Evolutionary conservation across 1,140 invertebrate species (phyloP).

Genomic region (Araneus ventricosus): DNA sequence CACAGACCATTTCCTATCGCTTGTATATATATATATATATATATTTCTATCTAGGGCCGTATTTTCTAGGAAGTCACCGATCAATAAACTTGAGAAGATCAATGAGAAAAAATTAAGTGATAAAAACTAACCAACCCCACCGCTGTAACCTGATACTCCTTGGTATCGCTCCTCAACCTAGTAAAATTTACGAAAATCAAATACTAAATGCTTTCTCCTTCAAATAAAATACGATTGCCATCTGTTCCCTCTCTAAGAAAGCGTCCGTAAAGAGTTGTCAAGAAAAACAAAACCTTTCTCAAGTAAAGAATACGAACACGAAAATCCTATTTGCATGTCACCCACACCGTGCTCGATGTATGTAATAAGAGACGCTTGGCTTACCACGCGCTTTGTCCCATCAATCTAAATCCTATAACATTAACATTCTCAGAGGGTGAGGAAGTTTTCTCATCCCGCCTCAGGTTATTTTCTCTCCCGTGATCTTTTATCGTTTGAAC

Average conservation of each 20-base stretch:
- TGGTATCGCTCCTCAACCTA: too few relatives aligned
- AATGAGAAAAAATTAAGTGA: too few relatives aligned
- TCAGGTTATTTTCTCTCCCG: slow-evolving; percentile 39
- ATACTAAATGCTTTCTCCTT: neutral
- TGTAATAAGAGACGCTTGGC: slow-evolving; percentile 64
- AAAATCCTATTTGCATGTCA: slow-evolving; percentile 71
- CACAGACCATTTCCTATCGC: too few relatives aligned
- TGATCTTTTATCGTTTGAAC: slow-evolving; percentile 46
- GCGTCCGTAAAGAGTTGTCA: neutral
- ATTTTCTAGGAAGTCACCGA: too few relatives aligned
- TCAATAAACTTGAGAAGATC: too few relatives aligned
- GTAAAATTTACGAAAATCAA: too few relatives aligned
- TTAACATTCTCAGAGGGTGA: slow-evolving; percentile 41
- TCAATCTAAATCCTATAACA: slow-evolving; percentile 67
- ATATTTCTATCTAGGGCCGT: too few relatives aligned
- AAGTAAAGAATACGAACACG: slow-evolving; percentile 35
- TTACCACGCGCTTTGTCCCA: slow-evolving; percentile 11
- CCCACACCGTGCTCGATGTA: slow-evolving; percentile 24
- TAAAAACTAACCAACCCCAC: too few relatives aligned
- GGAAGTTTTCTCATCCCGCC: slow-evolving; percentile 23
- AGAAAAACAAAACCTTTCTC: slow-evolving; percentile 25
- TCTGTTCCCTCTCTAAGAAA: neutral
- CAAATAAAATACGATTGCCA: neutral
- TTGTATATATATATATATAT: too few relatives aligned
- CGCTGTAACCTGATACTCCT: too few relatives aligned